Percentiles rank a stretch among this genome's conserved stretches.
phyloP scores from a whole-genome alignment of 2,888 invertebrate species.

The Rhyacophila evoluta region DNA sequence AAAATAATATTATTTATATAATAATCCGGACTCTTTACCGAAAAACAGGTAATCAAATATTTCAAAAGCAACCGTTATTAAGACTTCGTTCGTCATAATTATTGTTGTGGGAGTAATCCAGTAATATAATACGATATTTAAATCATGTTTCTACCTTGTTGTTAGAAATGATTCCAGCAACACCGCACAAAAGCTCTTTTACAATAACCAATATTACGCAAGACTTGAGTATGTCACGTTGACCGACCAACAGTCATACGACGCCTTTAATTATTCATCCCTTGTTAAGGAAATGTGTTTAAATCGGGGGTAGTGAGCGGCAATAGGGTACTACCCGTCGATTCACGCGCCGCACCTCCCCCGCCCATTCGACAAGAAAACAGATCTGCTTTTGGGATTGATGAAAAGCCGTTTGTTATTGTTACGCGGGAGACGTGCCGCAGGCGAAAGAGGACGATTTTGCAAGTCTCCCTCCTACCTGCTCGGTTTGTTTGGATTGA shows the following conservation, averaged over 20 bases:
- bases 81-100: too few species aligned
- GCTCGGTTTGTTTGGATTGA: constrained; percentile 18
- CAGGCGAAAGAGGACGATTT: background rate
- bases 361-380: constrained; percentile 25
- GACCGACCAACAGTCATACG: background rate
- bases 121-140: too few species aligned
- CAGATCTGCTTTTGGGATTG: constrained; percentile 28
- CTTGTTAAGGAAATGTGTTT: background rate
- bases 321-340: background rate
- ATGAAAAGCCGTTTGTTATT: constrained; percentile 39
- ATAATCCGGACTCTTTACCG: too few species aligned
- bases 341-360: background rate
- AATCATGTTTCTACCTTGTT: too few species aligned
- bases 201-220: background rate
- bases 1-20: too few species aligned
- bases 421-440: constrained; percentile 35
- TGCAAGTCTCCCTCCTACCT: background rate
- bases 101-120: too few species aligned
- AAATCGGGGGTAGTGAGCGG: background rate
- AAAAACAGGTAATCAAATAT: too few species aligned
- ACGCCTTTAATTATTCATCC: background rate
- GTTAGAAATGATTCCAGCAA: too few species aligned
- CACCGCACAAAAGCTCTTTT: too few species aligned
- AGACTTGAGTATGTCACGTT: background rate
- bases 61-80: too few species aligned